Percentiles rank a stretch among this genome's conserved stretches.
Conservation (phyloP, 2,888 invertebrate species). For the Crocallis elinguaria region DNA sequence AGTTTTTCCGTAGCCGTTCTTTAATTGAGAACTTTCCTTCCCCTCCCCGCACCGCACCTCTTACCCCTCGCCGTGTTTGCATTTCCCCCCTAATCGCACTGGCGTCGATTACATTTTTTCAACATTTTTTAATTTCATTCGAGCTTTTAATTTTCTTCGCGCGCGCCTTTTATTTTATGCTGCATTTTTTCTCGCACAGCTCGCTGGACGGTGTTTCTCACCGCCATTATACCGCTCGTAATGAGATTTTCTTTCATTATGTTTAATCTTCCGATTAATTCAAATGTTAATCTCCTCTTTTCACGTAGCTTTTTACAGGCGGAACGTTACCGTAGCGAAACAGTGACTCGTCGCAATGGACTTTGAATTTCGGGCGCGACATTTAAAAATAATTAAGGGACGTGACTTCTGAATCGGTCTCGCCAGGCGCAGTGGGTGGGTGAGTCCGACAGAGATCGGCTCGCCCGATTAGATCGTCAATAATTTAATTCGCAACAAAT, state of each 20-base stretch:
- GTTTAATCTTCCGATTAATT: conserved; percentile 85
- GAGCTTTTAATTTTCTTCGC: conserved; percentile 83
- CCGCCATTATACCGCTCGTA: conserved; percentile 81
- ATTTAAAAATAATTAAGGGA: conserved; percentile 79
- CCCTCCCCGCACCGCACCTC: conserved; percentile 35
- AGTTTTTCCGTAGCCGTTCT: conserved; percentile 74
- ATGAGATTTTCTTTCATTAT: conserved; percentile 85
- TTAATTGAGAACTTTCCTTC: conserved; percentile 81
- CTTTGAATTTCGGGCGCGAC: conserved; percentile 65
- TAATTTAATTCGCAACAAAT: conserved; percentile 84
- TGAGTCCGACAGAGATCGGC: conserved; percentile 57
- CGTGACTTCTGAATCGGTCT: conserved; percentile 62
- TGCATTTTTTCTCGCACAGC: conserved; percentile 67
- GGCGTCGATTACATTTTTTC: conserved; percentile 84
- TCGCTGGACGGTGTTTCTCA: conserved; percentile 67
- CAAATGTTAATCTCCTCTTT: conserved; percentile 82
- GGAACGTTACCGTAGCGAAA: conserved; percentile 69
- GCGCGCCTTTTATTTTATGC: conserved; percentile 76
- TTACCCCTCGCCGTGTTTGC: conserved; percentile 63
- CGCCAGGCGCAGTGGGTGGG: conserved; percentile 44
- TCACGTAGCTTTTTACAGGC: conserved; percentile 76
- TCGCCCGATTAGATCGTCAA: conserved; percentile 78
- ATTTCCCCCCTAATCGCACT: conserved; percentile 72
- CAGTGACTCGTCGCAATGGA: conserved; percentile 60
- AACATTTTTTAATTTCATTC: conserved; percentile 83